Conservation (phyloP, 1,140 invertebrate genomes). For the Bombyx mandarina region DNA sequence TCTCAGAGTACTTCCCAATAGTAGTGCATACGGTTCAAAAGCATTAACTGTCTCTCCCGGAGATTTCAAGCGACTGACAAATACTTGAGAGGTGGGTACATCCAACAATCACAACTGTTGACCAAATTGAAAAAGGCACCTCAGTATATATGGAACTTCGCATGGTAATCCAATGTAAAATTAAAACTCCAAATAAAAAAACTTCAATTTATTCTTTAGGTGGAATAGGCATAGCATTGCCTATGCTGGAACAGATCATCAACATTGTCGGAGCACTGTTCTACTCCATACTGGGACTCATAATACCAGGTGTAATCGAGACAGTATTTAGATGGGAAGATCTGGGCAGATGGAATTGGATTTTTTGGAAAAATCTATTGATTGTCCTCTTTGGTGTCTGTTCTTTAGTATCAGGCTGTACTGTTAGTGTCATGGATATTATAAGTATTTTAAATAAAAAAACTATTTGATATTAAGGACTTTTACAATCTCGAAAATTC, state of each 20-base stretch:
- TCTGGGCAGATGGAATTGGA: conserved; percentile 76
- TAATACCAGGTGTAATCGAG: conserved; percentile 89
- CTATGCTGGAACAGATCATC: conserved; percentile 88
- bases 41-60: no score
- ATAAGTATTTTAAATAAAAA: conserved; percentile 27
- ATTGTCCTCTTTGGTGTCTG: conserved; percentile 74
- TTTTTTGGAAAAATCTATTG: conserved; percentile 76
- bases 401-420: conserved; percentile 75
- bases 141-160: no score
- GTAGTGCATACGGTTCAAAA: no score
- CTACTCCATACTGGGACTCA: conserved; percentile 86
- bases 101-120: no score
- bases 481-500: no score
- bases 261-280: conserved; percentile 91
- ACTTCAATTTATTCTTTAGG: conserved; percentile 59
- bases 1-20: no score
- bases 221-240: conserved; percentile 80
- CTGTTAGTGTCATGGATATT: conserved; percentile 47
- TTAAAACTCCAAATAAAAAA: no score
- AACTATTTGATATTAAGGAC: conserved; percentile 6
- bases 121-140: no score
- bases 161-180: no score
- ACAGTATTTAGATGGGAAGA: conserved; percentile 78
- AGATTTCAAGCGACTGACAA: no score
- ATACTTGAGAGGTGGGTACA: no score